A percentile compares a stretch with the other conserved stretches of the same genome.
These are phyloP conservation scores for Salvelinus sp. DNA, from an alignment of 2,113 vertebrate genomes.

Conservation along the genomic window DNA sequence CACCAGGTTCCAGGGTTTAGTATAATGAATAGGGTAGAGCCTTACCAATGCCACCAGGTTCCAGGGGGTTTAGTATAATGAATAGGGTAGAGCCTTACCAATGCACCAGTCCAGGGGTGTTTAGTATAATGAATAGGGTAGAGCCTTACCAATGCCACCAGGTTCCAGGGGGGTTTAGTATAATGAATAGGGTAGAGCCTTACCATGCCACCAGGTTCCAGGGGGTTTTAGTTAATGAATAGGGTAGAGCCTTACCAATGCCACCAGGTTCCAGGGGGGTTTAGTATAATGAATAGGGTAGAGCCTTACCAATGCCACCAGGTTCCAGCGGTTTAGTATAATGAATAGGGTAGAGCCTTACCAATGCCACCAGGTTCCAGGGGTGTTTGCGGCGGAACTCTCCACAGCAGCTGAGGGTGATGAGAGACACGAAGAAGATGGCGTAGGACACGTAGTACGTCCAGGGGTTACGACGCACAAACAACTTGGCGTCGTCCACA, in stretches of 20 bases:
- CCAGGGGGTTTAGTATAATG: constrained; percentile 84
- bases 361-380: constrained; percentile 95
- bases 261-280: too few species aligned
- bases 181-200: too few species aligned
- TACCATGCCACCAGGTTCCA: too few species aligned
- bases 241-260: too few species aligned
- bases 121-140: constrained; percentile 47
- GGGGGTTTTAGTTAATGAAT: too few species aligned
- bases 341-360: constrained; percentile 40
- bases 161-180: constrained; percentile 90
- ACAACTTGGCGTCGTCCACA: constrained; percentile 78
- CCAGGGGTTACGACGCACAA: constrained; percentile 85
- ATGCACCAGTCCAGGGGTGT: constrained; percentile 94
- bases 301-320: constrained; percentile 81
- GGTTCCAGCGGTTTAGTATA: constrained; percentile 86
- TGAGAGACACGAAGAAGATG: constrained; percentile 87
- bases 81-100: constrained; percentile 72
- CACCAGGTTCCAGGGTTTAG: constrained; percentile 96
- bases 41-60: constrained; percentile 91
- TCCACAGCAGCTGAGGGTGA: constrained; percentile 93
- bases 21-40: too few species aligned
- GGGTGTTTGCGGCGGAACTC: constrained; percentile 93
- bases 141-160: constrained; percentile 81
- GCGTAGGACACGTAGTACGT: constrained; percentile 92
- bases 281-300: not conserved